phyloP scores from a whole-genome alignment of 2,113 vertebrate species.

The Rhinogobius similis region DNA sequence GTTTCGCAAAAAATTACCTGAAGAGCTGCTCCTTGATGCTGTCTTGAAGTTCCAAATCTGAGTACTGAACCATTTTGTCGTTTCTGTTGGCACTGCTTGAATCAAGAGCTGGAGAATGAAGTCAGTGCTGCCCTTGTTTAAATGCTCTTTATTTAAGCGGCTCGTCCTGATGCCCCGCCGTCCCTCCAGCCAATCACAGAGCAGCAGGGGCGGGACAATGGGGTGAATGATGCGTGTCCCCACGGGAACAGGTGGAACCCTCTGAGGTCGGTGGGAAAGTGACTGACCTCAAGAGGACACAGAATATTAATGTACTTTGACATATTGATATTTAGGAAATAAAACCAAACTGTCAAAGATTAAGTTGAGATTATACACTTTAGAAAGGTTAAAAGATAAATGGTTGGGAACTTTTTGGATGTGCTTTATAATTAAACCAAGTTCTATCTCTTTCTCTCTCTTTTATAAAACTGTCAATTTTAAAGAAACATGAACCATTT shows the following conservation, averaged over 20 bases:
- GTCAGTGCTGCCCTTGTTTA: conserved; percentile 24
- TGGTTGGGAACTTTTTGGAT: too few relatives aligned
- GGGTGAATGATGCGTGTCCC: conserved; percentile 58
- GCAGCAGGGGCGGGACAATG: conserved; percentile 57
- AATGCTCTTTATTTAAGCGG: conserved; percentile 66
- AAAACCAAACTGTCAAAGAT: too few relatives aligned
- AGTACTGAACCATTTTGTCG: conserved; percentile 66
- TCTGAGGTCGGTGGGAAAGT: conserved; percentile 73
- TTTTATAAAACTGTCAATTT: too few relatives aligned
- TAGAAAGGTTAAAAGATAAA: too few relatives aligned
- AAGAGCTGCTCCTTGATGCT: conserved; percentile 72
- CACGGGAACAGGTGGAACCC: conserved; percentile 72
- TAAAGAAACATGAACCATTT: too few relatives aligned
- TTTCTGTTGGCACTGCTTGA: not conserved
- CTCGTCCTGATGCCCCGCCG: conserved; percentile 5
- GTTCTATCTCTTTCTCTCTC: too few relatives aligned
- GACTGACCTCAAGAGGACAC: conserved; percentile 51
- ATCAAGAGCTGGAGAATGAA: conserved; percentile 15
- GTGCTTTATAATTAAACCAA: too few relatives aligned
- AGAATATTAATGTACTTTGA: conserved; percentile 18
- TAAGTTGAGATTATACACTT: not conserved
- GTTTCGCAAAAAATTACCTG: too few relatives aligned
- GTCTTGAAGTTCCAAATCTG: conserved; percentile 70
- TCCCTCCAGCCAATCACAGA: conserved; percentile 66
- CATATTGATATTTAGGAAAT: not conserved